Percentiles rank a stretch among this genome's conserved stretches.
Evolutionary conservation across 2,888 invertebrate genomes (phyloP).

Genomic region (Dysmachus trigonus): DNA sequence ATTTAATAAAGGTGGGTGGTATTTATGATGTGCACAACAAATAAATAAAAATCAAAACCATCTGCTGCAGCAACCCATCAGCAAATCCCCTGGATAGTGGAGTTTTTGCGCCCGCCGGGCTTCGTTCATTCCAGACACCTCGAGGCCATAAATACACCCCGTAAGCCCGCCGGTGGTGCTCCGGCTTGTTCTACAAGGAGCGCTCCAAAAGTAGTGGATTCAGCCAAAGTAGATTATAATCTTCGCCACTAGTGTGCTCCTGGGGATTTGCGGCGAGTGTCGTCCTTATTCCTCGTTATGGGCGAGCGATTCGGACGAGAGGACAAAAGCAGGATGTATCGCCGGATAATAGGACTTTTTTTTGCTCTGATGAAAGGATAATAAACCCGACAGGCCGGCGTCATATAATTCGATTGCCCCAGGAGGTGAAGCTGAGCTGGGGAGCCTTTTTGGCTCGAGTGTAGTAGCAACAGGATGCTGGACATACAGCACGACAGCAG

Average conservation of each 20-base stretch:
- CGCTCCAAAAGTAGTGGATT: neutral
- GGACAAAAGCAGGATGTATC: neutral
- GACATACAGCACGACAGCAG: neutral
- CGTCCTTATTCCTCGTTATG: neutral
- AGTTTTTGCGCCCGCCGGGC: neutral
- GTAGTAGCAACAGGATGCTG: neutral
- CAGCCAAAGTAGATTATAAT: conserved; percentile 27
- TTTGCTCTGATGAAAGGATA: neutral
- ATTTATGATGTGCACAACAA: conserved; percentile 14
- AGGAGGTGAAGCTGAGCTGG: neutral
- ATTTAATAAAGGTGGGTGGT: neutral
- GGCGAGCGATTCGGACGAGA: neutral
- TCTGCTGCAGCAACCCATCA: neutral
- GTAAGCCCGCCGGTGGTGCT: neutral
- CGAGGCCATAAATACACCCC: conserved; percentile 23
- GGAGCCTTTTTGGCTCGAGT: neutral
- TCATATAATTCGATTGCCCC: neutral
- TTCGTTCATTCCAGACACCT: neutral
- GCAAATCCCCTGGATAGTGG: neutral
- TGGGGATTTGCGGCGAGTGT: neutral
- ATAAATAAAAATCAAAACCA: conserved; percentile 29
- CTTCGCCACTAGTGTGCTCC: neutral
- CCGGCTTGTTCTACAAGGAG: neutral
- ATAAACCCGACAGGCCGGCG: neutral
- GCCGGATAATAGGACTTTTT: neutral